These are phyloP conservation scores for Noctua janthina DNA, from an alignment of 2,888 invertebrate species.

Conservation along the genomic window DNA sequence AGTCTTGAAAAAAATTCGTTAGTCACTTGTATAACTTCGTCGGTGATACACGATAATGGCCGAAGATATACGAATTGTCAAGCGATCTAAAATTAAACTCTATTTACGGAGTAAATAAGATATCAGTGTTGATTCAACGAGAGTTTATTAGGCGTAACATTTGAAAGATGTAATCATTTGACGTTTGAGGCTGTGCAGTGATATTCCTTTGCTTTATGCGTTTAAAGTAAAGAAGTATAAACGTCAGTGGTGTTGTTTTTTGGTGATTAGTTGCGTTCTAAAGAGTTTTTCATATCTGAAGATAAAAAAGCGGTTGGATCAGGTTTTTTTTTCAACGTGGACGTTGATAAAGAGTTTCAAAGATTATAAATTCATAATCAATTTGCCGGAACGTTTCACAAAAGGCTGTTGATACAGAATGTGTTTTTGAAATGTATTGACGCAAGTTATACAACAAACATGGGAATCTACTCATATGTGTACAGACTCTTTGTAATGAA, in stretches of 20 bases:
- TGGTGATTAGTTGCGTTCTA: background rate
- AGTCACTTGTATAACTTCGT: conserved; percentile 29
- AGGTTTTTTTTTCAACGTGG: conserved; percentile 1
- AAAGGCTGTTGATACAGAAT: conserved; percentile 42
- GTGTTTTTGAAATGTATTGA: conserved; percentile 47
- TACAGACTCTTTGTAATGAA: conserved; percentile 87
- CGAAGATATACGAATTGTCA: conserved; percentile 48
- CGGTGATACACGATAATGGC: conserved; percentile 56
- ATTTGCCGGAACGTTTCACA: background rate
- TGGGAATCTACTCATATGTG: conserved; percentile 87
- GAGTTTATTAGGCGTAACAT: conserved; percentile 49
- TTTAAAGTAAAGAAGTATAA: conserved; percentile 2
- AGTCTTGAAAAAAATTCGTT: conserved; percentile 43
- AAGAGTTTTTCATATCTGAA: conserved; percentile 15
- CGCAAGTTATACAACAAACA: conserved; percentile 70
- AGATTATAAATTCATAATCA: conserved; percentile 16
- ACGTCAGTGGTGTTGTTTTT: conserved; percentile 28
- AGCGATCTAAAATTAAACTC: conserved; percentile 54
- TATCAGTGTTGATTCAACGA: conserved; percentile 32
- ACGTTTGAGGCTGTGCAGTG: conserved; percentile 33
- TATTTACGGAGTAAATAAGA: conserved; percentile 55
- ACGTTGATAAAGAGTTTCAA: conserved; percentile 2
- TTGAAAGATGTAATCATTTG: conserved; percentile 40
- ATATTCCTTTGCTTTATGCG: conserved; percentile 25
- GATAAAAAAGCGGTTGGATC: conserved; percentile 20